Base-by-base conservation (phyloP, 2,888 invertebrate species). In the Gerris lacustris region DNA sequence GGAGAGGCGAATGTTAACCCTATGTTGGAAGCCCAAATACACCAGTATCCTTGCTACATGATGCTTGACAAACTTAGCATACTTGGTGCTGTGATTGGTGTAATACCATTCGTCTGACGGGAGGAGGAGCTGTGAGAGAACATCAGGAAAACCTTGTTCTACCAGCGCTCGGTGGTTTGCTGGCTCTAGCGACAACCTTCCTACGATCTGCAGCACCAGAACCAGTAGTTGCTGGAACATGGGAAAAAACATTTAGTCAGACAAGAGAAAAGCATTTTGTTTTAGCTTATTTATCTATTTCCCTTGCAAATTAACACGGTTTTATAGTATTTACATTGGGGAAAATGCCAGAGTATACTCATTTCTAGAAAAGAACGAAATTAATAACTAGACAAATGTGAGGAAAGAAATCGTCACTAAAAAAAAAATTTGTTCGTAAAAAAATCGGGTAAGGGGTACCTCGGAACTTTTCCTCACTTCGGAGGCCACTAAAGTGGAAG, bases 51-150 rank as follows among this genome's bases (percentile, higher is more conserved):
- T 77, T 5, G 86, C 86, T 0, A 86, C 86, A 78, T 87, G 86
- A 79, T 86, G 86, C 77, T 87, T 87, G 70, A 87, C 86, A 76
- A 83, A 86, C 71, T 83, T 81, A 69, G 86, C 86, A 77, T 85
- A 86, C 77, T 84, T 83, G 67, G 86, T 87, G 75, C 84, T 85
- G 78, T 86, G 86, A 77, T 86, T 86, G 67, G 86, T 87, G 80
- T 87, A 87, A 79, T 86, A 87, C 85, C 86, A 86, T 77, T 87
- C 87, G 77, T 87, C 86, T 0, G 86, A 86, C 18, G 87, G 87
- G 73, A 87, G 80, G 70, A 87, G 80, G 73, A 87, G 81, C 78
- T 85, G 85, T 76, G 86, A 84, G 66, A 87, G 79, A 74, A 83
- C 83, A 78, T 86, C 86, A 11, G 86, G 84, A 68, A 86, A 81